These are phyloP conservation scores for Gallinago solitaria DNA, from an alignment of 2,797 vertebrate genomes.

Conservation along the genomic window DNA sequence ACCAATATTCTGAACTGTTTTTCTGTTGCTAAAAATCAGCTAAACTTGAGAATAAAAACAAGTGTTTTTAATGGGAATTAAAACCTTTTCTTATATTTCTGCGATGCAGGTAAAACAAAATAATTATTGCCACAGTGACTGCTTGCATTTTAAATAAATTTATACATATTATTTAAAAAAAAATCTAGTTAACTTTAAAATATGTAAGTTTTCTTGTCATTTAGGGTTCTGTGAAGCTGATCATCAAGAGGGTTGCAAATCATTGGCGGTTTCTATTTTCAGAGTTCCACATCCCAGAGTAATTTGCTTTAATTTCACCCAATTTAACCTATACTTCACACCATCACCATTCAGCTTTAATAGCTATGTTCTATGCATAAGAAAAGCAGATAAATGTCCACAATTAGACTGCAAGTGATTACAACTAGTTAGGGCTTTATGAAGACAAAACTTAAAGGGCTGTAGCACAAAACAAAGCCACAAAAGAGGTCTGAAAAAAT, in stretches of 20 bases:
- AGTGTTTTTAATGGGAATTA: constrained; percentile 67
- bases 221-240: constrained; percentile 87
- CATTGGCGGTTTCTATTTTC: constrained; percentile 89
- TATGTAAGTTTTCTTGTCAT: constrained; percentile 84
- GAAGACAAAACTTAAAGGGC: constrained; percentile 88
- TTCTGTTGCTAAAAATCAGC: constrained; percentile 55
- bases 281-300: constrained; percentile 90
- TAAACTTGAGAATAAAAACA: constrained; percentile 66
- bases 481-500: constrained; percentile 83
- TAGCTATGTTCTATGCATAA: constrained; percentile 87
- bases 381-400: constrained; percentile 94
- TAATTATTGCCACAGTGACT: constrained; percentile 74
- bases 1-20: constrained; percentile 4
- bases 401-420: constrained; percentile 95
- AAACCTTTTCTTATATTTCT: constrained; percentile 61
- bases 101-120: constrained; percentile 72
- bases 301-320: constrained; percentile 98
- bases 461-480: constrained; percentile 87
- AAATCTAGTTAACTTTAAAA: constrained; percentile 83
- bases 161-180: constrained; percentile 78
- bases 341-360: constrained; percentile 92
- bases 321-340: constrained; percentile 97
- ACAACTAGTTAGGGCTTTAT: constrained; percentile 87
- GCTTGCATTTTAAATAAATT: constrained; percentile 79
- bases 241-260: constrained; percentile 90